A percentile compares a stretch with the other conserved stretches of the same genome.
phyloP scores from a whole-genome alignment of 2,113 vertebrate species.

The Phrynosoma platyrhinos region DNA sequence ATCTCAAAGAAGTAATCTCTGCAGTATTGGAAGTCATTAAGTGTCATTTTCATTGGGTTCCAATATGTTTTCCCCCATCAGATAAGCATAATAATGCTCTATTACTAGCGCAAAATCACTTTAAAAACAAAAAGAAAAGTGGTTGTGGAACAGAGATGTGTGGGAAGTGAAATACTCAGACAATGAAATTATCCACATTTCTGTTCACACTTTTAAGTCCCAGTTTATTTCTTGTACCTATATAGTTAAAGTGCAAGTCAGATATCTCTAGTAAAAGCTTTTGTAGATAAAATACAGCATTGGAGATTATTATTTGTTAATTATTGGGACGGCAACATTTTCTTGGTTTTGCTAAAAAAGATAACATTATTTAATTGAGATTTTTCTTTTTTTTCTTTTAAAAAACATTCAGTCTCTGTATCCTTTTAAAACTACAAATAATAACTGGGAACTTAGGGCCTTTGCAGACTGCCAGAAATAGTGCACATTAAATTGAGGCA shows the following conservation, averaged over 20 bases:
- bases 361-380: too few species aligned
- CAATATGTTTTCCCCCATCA: conserved; percentile 5
- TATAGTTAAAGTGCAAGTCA: background rate
- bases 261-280: background rate
- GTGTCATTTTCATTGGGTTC: conserved; percentile 29
- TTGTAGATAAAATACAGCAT: background rate
- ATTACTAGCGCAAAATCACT: conserved; percentile 14
- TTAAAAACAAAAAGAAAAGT: background rate
- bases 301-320: background rate
- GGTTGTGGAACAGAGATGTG: background rate
- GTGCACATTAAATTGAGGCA: too few species aligned
- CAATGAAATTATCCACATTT: conserved; percentile 27
- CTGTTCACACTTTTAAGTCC: background rate
- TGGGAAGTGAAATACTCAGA: conserved; percentile 24
- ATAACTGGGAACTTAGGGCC: too few species aligned
- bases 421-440: too few species aligned
- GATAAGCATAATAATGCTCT: conserved; percentile 22
- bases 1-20: conserved; percentile 28
- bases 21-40: conserved; percentile 15
- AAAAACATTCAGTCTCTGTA: too few species aligned
- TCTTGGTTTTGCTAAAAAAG: background rate
- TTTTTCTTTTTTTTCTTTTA: too few species aligned
- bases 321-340: background rate
- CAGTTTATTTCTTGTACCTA: conserved; percentile 15
- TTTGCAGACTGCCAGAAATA: too few species aligned